A percentile compares a stretch with the other conserved stretches of the same genome.
These are phyloP conservation scores for Clivina fossor DNA, from an alignment of 2,888 invertebrate species.

Conservation along the genomic window DNA sequence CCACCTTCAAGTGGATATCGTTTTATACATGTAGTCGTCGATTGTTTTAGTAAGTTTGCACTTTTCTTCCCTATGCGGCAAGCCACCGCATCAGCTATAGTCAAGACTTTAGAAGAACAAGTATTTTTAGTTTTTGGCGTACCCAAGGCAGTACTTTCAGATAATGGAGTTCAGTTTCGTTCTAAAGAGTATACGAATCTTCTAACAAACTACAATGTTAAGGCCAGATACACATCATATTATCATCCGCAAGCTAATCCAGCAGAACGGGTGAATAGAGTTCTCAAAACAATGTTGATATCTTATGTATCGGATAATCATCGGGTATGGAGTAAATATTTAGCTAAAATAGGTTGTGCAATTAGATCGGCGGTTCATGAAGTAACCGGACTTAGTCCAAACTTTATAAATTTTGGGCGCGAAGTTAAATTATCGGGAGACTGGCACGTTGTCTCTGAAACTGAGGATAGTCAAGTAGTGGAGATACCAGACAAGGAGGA, in stretches of 20 bases:
- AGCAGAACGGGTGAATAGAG: slow-evolving; percentile 33
- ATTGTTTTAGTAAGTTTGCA: slow-evolving; percentile 29
- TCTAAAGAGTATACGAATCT: slow-evolving; percentile 28
- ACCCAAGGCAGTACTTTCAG: slow-evolving; percentile 37
- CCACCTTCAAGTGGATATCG: slow-evolving; percentile 6
- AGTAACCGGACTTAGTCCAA: background rate
- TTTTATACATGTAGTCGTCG: slow-evolving; percentile 31
- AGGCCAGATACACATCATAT: slow-evolving; percentile 26
- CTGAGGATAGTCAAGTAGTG: background rate
- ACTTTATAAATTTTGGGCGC: background rate
- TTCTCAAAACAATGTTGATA: slow-evolving; percentile 24
- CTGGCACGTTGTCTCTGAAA: no score
- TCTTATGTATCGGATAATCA: slow-evolving; percentile 6
- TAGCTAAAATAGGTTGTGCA: background rate
- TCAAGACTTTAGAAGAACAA: slow-evolving; percentile 22
- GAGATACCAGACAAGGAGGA: background rate
- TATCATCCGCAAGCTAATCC: slow-evolving; percentile 36
- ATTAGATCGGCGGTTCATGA: slow-evolving; percentile 3
- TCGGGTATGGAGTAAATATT: background rate
- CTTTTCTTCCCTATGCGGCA: slow-evolving; percentile 23
- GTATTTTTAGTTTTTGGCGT: slow-evolving; percentile 39
- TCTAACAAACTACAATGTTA: slow-evolving; percentile 20
- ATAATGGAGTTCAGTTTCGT: slow-evolving; percentile 38
- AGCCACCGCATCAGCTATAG: slow-evolving; percentile 19
- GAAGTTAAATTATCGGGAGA: background rate